Percentiles rank a stretch among this genome's conserved stretches.
phyloP scores from a whole-genome alignment of 1,140 invertebrate species.

The Pissodes strobi region DNA sequence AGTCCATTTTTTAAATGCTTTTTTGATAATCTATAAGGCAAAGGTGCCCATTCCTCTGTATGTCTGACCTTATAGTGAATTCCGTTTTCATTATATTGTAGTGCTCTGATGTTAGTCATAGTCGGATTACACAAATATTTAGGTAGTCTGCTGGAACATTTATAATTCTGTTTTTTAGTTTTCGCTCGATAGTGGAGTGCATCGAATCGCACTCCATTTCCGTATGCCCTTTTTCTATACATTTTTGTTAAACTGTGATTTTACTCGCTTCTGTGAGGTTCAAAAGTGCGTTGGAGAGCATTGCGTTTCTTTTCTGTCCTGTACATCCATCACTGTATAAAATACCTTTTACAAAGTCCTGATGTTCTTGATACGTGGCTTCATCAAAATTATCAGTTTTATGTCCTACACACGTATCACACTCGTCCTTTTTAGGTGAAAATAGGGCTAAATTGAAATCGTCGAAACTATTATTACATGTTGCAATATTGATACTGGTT shows the following conservation, averaged over 20 bases:
- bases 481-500: conserved; percentile 9
- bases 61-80: no score
- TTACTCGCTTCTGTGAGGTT: conserved; percentile 18
- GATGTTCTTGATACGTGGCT: conserved; percentile 20
- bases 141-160: conserved; percentile 34
- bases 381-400: conserved; percentile 10
- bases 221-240: conserved; percentile 33
- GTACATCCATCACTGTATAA: conserved; percentile 28
- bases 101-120: no score
- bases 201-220: conserved; percentile 30
- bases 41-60: no score
- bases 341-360: not conserved
- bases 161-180: conserved; percentile 18
- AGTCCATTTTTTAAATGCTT: no score
- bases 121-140: no score
- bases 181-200: conserved; percentile 12
- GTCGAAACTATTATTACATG: conserved; percentile 22
- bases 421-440: conserved; percentile 30
- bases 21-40: no score
- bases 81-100: no score
- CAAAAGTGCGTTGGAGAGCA: conserved; percentile 27
- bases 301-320: conserved; percentile 32
- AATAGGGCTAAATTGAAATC: conserved; percentile 30
- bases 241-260: conserved; percentile 34
- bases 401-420: conserved; percentile 23